A percentile compares a stretch with the other conserved stretches of the same genome.
Conservation (phyloP, 2,797 vertebrate genomes). For the Peromyscus attwateri region DNA sequence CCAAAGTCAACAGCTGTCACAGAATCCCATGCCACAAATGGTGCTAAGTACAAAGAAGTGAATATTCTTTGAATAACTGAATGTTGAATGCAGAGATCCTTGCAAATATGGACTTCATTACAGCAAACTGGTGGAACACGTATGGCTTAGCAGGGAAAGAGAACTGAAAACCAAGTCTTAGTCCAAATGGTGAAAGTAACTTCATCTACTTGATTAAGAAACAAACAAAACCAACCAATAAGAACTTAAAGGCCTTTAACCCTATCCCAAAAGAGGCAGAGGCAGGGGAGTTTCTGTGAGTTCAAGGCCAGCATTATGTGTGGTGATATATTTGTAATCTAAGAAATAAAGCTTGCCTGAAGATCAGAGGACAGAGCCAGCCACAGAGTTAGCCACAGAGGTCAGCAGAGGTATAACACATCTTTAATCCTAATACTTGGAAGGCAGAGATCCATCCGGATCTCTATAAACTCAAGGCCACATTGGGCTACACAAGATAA, state of each 20-base stretch:
- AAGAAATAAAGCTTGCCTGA: too few relatives aligned
- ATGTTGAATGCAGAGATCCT: background rate
- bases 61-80: background rate
- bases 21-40: background rate
- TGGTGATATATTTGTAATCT: too few relatives aligned
- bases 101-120: background rate
- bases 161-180: conserved; percentile 28
- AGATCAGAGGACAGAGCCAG: too few relatives aligned
- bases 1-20: background rate
- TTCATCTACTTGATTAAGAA: background rate
- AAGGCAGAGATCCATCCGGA: too few relatives aligned
- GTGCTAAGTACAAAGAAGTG: background rate
- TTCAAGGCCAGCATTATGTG: background rate
- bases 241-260: background rate
- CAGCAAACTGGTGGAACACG: background rate
- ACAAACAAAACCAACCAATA: background rate
- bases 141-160: background rate
- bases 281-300: background rate
- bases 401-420: too few relatives aligned
- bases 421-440: too few relatives aligned
- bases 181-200: background rate
- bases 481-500: too few relatives aligned
- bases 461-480: too few relatives aligned
- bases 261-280: background rate
- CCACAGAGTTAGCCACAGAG: too few relatives aligned